Conservation (phyloP, 2,888 invertebrate species). For the Leistus spinibarbis region DNA sequence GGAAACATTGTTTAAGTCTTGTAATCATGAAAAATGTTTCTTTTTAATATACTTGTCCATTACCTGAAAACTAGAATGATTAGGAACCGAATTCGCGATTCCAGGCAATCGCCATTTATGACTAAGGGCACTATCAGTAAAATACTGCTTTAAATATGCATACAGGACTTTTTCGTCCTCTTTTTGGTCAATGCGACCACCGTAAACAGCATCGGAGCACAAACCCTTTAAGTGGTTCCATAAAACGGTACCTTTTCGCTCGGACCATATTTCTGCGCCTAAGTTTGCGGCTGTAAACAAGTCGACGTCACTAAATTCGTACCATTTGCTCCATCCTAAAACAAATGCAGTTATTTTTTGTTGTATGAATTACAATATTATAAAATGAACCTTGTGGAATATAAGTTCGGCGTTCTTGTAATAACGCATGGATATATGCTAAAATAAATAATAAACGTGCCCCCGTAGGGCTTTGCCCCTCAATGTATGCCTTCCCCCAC, state of each 20-base stretch:
- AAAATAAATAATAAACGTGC: constrained; percentile 72
- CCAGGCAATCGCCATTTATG: constrained; percentile 66
- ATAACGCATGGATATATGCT: constrained; percentile 86
- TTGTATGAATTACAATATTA: background rate
- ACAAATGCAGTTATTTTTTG: background rate
- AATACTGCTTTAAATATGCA: constrained; percentile 70
- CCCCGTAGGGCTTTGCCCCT: constrained; percentile 50
- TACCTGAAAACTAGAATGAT: constrained; percentile 62
- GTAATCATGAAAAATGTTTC: too few species aligned
- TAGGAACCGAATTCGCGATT: constrained; percentile 58
- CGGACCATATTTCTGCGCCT: constrained; percentile 56
- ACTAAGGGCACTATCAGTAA: constrained; percentile 63
- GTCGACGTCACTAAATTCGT: constrained; percentile 87
- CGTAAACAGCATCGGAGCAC: constrained; percentile 80
- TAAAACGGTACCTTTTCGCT: constrained; percentile 56
- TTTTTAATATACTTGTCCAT: constrained; percentile 14
- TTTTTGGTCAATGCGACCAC: constrained; percentile 81
- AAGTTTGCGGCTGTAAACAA: constrained; percentile 75
- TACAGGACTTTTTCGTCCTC: constrained; percentile 73
- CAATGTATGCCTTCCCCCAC: constrained; percentile 62
- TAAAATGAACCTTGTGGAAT: constrained; percentile 74
- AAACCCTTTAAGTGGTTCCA: constrained; percentile 82
- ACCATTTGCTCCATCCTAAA: constrained; percentile 83
- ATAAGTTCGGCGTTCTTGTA: constrained; percentile 89
- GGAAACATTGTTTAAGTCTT: too few species aligned